phyloP scores from a whole-genome alignment of 2,797 vertebrate genomes.

The Crocodylus rhombifer region DNA sequence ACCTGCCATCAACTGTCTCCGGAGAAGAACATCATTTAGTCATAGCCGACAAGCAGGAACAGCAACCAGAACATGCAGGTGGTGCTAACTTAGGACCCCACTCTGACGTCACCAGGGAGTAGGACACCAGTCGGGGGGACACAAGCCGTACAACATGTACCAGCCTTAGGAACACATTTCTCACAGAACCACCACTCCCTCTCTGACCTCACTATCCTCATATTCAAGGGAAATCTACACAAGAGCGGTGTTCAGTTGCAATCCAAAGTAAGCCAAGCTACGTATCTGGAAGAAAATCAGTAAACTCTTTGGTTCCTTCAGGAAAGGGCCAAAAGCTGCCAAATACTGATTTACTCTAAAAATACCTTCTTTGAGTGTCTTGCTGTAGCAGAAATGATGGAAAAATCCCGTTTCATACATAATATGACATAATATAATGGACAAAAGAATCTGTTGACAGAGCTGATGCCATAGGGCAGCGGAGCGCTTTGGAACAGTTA shows the following conservation, averaged over 20 bases:
- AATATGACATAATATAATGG: not conserved
- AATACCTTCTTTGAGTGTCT: not conserved
- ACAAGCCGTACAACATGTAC: too few species aligned
- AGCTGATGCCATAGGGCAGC: not conserved
- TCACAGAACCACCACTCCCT: too few species aligned
- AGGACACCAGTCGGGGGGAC: too few species aligned
- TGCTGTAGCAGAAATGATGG: not conserved
- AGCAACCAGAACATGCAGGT: too few species aligned
- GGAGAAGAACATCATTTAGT: too few species aligned
- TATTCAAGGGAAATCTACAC: not conserved
- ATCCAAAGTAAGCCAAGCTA: not conserved
- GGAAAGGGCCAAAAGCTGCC: not conserved
- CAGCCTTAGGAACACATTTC: too few species aligned
- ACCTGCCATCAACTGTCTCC: too few species aligned
- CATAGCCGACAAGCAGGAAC: too few species aligned
- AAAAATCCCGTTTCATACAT: not conserved
- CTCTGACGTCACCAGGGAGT: too few species aligned
- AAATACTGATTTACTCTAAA: not conserved
- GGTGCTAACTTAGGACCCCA: too few species aligned
- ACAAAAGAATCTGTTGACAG: not conserved
- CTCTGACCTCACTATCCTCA: too few species aligned
- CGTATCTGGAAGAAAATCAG: not conserved
- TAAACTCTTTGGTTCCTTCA: not conserved
- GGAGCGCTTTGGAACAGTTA: not conserved
- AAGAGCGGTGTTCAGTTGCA: not conserved